phyloP scores from a whole-genome alignment of 2,797 vertebrate genomes.

The Paramormyrops hopkinsi region DNA sequence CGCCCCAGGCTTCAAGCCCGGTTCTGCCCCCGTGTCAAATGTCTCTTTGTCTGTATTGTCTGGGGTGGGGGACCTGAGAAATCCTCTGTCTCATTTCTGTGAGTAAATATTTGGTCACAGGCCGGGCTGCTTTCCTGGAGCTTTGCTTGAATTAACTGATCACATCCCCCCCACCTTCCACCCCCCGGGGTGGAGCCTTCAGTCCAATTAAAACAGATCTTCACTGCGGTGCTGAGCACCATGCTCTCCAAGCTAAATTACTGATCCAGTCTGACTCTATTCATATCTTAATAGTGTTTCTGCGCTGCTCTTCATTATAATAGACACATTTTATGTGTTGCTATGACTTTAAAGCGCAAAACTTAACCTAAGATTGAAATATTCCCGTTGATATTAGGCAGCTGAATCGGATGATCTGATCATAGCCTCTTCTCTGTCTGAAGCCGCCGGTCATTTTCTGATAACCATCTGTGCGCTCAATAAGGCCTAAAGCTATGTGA shows the following conservation, averaged over 20 bases:
- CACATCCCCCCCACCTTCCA: not conserved
- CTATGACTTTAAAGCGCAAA: not conserved
- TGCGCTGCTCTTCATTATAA: not conserved
- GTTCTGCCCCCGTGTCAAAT: conserved; percentile 6
- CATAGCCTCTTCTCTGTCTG: not conserved
- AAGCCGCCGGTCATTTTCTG: not conserved
- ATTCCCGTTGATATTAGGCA: not conserved
- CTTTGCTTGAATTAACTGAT: conserved; percentile 7
- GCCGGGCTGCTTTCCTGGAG: not conserved
- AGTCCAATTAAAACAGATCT: not conserved
- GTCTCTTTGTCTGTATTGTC: conserved; percentile 11
- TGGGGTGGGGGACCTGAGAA: conserved; percentile 17
- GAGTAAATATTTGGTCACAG: conserved; percentile 31
- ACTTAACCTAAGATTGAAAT: not conserved
- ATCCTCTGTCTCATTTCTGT: conserved; percentile 22
- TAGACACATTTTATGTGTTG: not conserved
- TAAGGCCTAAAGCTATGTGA: not conserved
- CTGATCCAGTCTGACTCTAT: not conserved
- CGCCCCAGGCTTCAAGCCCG: not conserved
- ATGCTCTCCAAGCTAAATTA: not conserved
- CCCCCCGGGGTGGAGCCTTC: not conserved
- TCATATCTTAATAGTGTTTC: not conserved
- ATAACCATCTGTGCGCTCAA: not conserved
- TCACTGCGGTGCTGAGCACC: not conserved
- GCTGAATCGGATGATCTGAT: not conserved